These are phyloP conservation scores for Ctenopoma kingsleyae DNA, from an alignment of 2,797 vertebrate species.

Conservation along the genomic window DNA sequence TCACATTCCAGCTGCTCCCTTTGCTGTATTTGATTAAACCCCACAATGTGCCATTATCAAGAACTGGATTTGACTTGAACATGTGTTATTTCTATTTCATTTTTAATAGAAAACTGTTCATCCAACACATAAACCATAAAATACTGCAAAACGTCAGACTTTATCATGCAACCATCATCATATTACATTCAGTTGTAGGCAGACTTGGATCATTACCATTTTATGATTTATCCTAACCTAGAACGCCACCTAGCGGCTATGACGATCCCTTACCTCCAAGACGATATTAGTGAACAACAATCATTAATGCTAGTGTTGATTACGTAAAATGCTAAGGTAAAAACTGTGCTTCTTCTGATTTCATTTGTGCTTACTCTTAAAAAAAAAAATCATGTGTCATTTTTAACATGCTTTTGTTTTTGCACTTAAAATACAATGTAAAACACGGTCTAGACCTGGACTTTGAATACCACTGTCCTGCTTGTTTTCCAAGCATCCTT, in stretches of 20 bases:
- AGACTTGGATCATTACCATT: constrained; percentile 44
- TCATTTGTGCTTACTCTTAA: constrained; percentile 24
- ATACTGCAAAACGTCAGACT: constrained; percentile 72
- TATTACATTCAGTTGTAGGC: constrained; percentile 64
- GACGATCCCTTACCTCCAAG: constrained; percentile 37
- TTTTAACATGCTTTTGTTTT: constrained; percentile 12
- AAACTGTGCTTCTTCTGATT: constrained; percentile 11
- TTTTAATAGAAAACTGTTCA: constrained; percentile 82
- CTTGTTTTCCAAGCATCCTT: too few relatives aligned
- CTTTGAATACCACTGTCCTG: too few relatives aligned
- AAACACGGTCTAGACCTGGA: too few relatives aligned
- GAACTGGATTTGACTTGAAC: constrained; percentile 74
- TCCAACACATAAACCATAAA: constrained; percentile 78
- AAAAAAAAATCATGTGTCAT: constrained; percentile 42
- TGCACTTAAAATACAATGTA: not conserved
- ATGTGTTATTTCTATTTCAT: constrained; percentile 79
- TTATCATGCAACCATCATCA: constrained; percentile 77
- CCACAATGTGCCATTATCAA: constrained; percentile 67
- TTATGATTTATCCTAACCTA: constrained; percentile 69
- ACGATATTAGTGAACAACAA: constrained; percentile 27
- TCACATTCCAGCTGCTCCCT: constrained; percentile 63
- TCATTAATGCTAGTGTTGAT: constrained; percentile 14
- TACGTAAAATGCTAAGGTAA: constrained; percentile 21
- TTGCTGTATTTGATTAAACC: constrained; percentile 66
- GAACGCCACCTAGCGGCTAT: constrained; percentile 80